Evolutionary conservation across 2,113 vertebrate species (phyloP).

Genomic region (Hyla sarda): DNA sequence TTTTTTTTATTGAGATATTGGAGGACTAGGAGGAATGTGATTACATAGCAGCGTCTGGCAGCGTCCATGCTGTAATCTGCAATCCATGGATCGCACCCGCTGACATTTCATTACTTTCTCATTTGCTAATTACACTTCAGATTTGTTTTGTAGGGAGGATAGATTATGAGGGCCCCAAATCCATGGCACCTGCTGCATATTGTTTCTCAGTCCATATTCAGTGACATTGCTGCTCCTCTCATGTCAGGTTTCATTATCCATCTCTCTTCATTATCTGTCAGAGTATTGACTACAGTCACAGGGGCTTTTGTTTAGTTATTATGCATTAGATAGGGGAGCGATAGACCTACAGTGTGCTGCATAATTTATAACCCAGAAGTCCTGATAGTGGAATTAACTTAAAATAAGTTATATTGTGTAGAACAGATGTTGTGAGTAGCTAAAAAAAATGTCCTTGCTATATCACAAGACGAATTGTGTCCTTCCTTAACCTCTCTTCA

Average conservation of each 20-base stretch:
- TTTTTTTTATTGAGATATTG: slow-evolving; percentile 62
- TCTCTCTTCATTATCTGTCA: slow-evolving; percentile 5
- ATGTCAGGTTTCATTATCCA: slow-evolving; percentile 13
- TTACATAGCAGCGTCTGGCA: slow-evolving; percentile 60
- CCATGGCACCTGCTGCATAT: slow-evolving; percentile 19
- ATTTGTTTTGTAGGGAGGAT: not conserved
- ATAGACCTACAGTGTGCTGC: not conserved
- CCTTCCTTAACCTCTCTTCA: too few species aligned
- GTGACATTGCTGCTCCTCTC: not conserved
- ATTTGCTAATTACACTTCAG: slow-evolving; percentile 32
- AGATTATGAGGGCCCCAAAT: not conserved
- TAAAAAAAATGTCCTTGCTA: not conserved
- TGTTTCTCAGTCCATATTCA: not conserved
- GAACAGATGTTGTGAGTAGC: not conserved
- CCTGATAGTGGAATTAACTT: not conserved
- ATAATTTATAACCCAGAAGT: too few species aligned
- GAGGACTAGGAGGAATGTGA: slow-evolving; percentile 65
- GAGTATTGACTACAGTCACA: slow-evolving; percentile 14
- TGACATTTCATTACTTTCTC: slow-evolving; percentile 11
- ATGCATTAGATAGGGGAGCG: not conserved
- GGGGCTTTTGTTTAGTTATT: not conserved
- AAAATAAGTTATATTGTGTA: not conserved
- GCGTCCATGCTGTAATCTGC: slow-evolving; percentile 48
- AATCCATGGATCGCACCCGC: not conserved
- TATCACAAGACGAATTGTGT: too few species aligned